Conservation (phyloP, 2,888 invertebrate species). For the Tuta absoluta region DNA sequence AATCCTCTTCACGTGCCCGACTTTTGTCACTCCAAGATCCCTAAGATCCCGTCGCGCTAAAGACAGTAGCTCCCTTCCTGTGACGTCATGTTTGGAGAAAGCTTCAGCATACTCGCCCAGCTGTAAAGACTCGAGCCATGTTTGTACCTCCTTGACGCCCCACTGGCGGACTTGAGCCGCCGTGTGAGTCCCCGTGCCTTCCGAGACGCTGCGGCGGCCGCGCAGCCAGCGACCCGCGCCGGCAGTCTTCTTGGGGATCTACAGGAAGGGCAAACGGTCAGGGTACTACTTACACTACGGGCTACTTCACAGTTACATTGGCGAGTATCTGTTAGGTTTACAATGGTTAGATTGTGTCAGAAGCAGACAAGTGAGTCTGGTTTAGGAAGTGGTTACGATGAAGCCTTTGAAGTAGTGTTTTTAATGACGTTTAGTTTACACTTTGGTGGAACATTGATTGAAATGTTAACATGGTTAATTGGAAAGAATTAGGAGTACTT, state of each 20-base stretch:
- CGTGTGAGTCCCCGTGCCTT: constrained; percentile 49
- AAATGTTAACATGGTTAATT: too few species aligned
- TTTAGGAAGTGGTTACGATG: too few species aligned
- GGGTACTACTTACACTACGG: constrained; percentile 32
- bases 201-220: constrained; percentile 65
- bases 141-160: constrained; percentile 94
- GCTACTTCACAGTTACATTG: background rate
- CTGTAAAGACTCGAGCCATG: constrained; percentile 94
- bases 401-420: too few species aligned
- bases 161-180: constrained; percentile 80
- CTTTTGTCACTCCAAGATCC: constrained; percentile 96
- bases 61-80: constrained; percentile 92
- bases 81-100: constrained; percentile 94
- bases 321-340: too few species aligned
- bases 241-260: constrained; percentile 68
- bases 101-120: constrained; percentile 95
- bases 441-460: too few species aligned
- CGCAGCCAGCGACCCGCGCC: constrained; percentile 66
- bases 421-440: too few species aligned
- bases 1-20: constrained; percentile 97
- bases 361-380: too few species aligned
- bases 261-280: constrained; percentile 44
- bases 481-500: too few species aligned
- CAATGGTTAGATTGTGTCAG: too few species aligned
- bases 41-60: constrained; percentile 92